Percentiles rank a stretch among this genome's conserved stretches.
Evolutionary conservation across 1,140 invertebrate species (phyloP).

Genomic region (Drosophila miranda): DNA sequence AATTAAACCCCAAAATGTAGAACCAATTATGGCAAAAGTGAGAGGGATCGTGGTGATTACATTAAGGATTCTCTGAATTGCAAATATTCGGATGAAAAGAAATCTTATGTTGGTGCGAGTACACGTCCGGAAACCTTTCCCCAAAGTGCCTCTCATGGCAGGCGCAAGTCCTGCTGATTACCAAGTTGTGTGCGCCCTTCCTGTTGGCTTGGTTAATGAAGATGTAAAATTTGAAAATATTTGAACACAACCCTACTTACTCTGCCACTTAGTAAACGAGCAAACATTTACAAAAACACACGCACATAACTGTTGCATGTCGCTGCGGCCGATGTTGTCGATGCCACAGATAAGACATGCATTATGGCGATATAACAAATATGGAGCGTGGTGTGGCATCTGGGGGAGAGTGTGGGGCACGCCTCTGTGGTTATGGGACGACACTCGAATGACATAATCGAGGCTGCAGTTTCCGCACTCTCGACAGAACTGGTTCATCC

Average conservation of each 20-base stretch:
- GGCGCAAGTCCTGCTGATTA: neutral
- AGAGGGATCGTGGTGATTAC: too few relatives aligned
- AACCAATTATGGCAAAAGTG: too few relatives aligned
- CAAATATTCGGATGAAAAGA: too few relatives aligned
- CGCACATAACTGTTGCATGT: constrained; percentile 28
- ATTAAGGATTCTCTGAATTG: too few relatives aligned
- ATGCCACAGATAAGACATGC: constrained; percentile 72
- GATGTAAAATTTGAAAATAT: constrained; percentile 26
- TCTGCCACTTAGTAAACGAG: neutral
- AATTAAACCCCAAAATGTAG: too few relatives aligned
- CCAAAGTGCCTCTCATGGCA: too few relatives aligned
- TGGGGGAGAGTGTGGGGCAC: neutral
- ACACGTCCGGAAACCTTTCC: too few relatives aligned
- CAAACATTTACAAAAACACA: constrained; percentile 8
- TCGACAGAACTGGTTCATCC: constrained; percentile 24
- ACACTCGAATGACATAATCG: constrained; percentile 70
- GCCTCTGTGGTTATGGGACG: constrained; percentile 10
- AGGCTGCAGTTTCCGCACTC: constrained; percentile 63
- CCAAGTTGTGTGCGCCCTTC: neutral
- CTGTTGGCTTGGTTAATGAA: constrained; percentile 25
- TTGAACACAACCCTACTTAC: constrained; percentile 1
- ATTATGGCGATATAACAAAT: constrained; percentile 66
- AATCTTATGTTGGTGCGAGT: too few relatives aligned
- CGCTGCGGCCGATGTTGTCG: constrained; percentile 19
- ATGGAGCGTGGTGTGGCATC: neutral